Conservation (phyloP, 2,797 vertebrate species). For the Coracias cyanogaster region DNA sequence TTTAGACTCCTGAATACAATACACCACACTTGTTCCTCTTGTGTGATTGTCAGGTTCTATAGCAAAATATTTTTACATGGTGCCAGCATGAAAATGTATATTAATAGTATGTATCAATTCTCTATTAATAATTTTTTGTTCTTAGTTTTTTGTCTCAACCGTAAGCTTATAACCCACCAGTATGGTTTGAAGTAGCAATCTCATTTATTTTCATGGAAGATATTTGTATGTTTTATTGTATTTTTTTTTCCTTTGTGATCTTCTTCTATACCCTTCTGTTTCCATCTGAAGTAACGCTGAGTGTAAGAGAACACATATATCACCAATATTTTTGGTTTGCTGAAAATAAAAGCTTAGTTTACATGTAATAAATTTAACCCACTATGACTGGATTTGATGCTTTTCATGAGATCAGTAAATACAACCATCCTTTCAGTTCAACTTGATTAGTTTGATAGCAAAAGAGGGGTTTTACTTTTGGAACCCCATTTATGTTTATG, state of each 20-base stretch:
- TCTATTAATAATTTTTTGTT: neutral
- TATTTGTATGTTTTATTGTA: neutral
- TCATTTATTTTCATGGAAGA: neutral
- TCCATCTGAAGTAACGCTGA: neutral
- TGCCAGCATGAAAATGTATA: neutral
- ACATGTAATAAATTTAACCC: neutral
- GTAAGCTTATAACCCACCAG: neutral
- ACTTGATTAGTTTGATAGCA: neutral
- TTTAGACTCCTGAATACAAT: neutral
- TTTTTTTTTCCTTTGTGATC: neutral
- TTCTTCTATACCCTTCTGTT: neutral
- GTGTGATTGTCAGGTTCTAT: neutral
- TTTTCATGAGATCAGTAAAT: neutral
- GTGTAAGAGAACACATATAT: neutral
- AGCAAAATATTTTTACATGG: neutral
- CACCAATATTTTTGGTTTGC: neutral
- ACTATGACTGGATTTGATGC: neutral
- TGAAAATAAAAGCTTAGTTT: neutral
- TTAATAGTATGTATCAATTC: neutral
- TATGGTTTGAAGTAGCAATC: neutral
- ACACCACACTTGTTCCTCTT: neutral
- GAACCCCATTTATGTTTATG: accelerated
- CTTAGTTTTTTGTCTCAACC: neutral
- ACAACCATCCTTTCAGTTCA: neutral
- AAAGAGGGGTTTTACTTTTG: neutral